phyloP scores from a whole-genome alignment of 2,797 vertebrate genomes.

The Limnodromus scolopaceus region DNA sequence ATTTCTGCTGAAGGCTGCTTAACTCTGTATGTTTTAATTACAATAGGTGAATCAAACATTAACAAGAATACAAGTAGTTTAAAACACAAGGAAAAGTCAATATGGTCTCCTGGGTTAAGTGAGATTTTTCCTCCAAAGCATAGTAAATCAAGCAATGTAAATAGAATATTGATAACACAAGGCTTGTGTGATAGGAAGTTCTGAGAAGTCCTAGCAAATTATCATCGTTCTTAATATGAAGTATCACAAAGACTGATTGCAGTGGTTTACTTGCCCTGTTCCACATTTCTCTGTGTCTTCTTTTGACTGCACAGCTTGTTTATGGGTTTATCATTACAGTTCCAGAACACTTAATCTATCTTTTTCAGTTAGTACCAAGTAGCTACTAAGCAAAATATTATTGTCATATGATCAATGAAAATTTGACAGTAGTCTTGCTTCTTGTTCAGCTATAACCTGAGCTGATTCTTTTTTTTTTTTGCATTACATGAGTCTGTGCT shows the following conservation, averaged over 20 bases:
- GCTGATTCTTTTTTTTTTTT: not conserved
- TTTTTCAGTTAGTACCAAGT: not conserved
- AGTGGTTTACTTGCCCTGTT: not conserved
- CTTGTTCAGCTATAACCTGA: not conserved
- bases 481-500: not conserved
- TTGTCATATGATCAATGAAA: conserved; percentile 17
- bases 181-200: not conserved
- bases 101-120: not conserved
- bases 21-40: not conserved
- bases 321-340: conserved; percentile 4
- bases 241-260: not conserved
- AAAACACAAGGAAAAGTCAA: conserved; percentile 18
- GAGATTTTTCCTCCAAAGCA: not conserved
- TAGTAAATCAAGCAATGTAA: not conserved
- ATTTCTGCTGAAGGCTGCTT: not conserved
- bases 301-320: not conserved
- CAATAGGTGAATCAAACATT: conserved; percentile 33
- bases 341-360: not conserved
- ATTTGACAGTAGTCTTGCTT: not conserved
- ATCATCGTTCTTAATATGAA: not conserved
- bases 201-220: conserved; percentile 15
- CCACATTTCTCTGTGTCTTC: not conserved
- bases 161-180: not conserved
- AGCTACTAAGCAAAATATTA: conserved; percentile 33
- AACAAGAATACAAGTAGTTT: not conserved